Percentiles rank a stretch among this genome's conserved stretches.
Evolutionary conservation across 2,888 invertebrate genomes (phyloP).

Genomic region (Pollenia labialis): DNA sequence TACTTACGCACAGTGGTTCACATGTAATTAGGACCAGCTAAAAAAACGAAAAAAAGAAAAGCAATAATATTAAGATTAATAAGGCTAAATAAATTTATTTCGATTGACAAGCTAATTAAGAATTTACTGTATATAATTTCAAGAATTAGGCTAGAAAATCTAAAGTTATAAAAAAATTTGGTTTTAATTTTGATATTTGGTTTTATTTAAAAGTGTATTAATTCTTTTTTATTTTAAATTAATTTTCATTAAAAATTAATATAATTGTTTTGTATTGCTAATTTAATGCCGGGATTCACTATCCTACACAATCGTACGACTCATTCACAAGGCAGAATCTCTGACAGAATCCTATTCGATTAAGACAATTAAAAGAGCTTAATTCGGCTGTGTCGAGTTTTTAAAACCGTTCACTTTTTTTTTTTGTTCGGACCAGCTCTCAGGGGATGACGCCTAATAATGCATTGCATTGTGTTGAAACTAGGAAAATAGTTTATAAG

Average conservation of each 20-base stretch:
- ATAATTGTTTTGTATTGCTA: neutral
- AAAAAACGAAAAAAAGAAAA: neutral
- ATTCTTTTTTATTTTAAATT: neutral
- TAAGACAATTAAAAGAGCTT: no score
- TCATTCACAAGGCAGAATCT: no score
- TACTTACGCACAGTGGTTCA: constrained; percentile 65
- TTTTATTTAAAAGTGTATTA: constrained; percentile 10
- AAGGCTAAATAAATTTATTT: constrained; percentile 9
- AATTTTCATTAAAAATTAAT: no score
- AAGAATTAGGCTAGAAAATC: constrained; percentile 28
- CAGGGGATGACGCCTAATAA: no score
- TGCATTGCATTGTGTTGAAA: no score
- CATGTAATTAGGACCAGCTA: constrained; percentile 65
- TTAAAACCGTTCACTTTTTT: no score
- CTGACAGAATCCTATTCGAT: no score
- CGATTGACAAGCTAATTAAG: constrained; percentile 7
- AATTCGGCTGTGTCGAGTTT: no score
- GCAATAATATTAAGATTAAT: neutral
- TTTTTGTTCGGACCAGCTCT: no score
- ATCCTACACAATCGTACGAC: no score
- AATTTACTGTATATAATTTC: neutral
- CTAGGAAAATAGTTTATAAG: no score
- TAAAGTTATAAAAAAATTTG: neutral
- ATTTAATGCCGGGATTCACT: neutral
- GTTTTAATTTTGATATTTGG: constrained; percentile 10